A percentile compares a stretch with the other conserved stretches of the same genome.
These are phyloP conservation scores for Chascanopsetta lugubris DNA, from an alignment of 2,113 vertebrate species.

Conservation along the genomic window DNA sequence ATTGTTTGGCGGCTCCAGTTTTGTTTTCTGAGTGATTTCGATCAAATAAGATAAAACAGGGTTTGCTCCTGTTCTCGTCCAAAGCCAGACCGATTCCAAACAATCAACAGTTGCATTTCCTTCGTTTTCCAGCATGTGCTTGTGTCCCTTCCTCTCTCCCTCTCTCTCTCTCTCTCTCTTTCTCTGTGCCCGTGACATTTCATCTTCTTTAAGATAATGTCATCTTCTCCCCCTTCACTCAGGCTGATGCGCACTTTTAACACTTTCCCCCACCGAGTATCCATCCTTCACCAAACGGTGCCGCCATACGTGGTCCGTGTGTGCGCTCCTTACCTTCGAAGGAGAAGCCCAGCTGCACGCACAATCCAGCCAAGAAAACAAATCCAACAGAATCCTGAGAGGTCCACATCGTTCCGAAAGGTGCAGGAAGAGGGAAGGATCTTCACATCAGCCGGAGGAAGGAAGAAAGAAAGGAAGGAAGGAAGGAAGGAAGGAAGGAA, in stretches of 20 bases:
- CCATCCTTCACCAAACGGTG: constrained; percentile 10
- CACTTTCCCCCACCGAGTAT: constrained; percentile 44
- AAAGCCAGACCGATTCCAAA: constrained; percentile 25
- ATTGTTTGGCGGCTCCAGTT: too few relatives aligned
- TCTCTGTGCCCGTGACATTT: background rate
- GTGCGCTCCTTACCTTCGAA: constrained; percentile 76
- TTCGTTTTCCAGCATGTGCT: background rate
- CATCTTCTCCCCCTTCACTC: background rate
- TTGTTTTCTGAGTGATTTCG: too few relatives aligned
- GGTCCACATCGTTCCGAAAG: constrained; percentile 81
- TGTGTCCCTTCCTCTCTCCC: background rate
- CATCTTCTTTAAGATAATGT: background rate
- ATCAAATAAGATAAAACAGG: too few relatives aligned
- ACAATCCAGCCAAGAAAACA: constrained; percentile 80
- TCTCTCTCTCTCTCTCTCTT: background rate
- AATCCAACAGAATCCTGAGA: constrained; percentile 83
- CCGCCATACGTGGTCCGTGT: constrained; percentile 13
- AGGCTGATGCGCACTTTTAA: constrained; percentile 67
- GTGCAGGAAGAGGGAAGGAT: constrained; percentile 28
- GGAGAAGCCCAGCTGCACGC: constrained; percentile 79
- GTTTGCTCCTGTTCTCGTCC: background rate
- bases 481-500: too few relatives aligned
- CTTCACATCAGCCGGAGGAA: constrained; percentile 61
- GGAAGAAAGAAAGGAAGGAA: too few relatives aligned
- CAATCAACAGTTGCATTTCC: constrained; percentile 68